A percentile compares a stretch with the other conserved stretches of the same genome.
These are phyloP conservation scores for Leptodactylus fuscus DNA, from an alignment of 2,113 vertebrate genomes.

Conservation along the genomic window DNA sequence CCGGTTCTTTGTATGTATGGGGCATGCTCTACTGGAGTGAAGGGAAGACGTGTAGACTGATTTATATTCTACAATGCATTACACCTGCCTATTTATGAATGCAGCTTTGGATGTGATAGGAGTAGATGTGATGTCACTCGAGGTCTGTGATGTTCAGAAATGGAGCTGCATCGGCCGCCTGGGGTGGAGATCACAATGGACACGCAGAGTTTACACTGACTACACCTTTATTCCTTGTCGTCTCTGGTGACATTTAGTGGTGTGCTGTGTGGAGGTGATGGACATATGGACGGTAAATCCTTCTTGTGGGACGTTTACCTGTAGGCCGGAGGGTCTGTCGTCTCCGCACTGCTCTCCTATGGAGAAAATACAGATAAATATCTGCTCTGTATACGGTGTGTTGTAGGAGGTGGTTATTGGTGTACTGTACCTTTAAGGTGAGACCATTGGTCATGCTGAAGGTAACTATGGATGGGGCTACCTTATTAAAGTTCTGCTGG, in stretches of 20 bases:
- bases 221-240: too few species aligned
- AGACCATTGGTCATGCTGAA: constrained; percentile 49
- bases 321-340: not conserved
- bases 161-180: too few species aligned
- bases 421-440: constrained; percentile 31
- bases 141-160: not conserved
- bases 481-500: not conserved
- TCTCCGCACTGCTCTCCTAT: constrained; percentile 12
- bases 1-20: too few species aligned
- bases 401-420: not conserved
- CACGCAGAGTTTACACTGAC: too few species aligned
- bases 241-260: not conserved
- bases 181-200: too few species aligned
- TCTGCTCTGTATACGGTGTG: not conserved
- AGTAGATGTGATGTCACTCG: not conserved
- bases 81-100: not conserved
- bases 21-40: too few species aligned
- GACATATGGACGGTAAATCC: not conserved
- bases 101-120: not conserved
- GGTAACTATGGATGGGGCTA: not conserved
- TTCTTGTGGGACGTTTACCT: not conserved
- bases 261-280: not conserved
- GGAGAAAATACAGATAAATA: not conserved
- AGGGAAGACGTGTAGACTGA: too few species aligned
- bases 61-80: too few species aligned